Conservation (phyloP, 2,888 invertebrate genomes). For the Aleiodes alternator region DNA sequence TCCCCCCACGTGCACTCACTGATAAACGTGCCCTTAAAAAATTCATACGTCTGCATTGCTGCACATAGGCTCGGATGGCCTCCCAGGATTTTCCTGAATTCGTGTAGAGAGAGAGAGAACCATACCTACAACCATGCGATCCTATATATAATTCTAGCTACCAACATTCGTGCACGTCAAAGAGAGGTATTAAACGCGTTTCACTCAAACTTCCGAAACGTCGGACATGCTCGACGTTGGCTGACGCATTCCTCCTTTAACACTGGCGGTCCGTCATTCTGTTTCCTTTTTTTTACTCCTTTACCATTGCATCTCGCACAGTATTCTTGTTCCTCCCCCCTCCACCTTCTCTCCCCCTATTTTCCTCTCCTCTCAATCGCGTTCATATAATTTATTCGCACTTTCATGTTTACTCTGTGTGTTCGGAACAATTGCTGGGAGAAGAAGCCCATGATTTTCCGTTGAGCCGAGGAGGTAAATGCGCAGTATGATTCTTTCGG, state of each 20-base stretch:
- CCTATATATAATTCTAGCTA: conserved; percentile 37
- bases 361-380: conserved; percentile 29
- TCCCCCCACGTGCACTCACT: neutral
- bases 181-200: conserved; percentile 54
- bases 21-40: conserved; percentile 27
- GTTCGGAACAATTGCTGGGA: too few relatives aligned
- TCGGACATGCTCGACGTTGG: conserved; percentile 51
- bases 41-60: conserved; percentile 23
- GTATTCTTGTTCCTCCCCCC: conserved; percentile 11
- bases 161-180: conserved; percentile 54
- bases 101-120: conserved; percentile 2
- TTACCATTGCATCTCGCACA: conserved; percentile 35
- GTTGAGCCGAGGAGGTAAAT: neutral
- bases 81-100: conserved; percentile 36
- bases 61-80: conserved; percentile 7
- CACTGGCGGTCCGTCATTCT: conserved; percentile 32
- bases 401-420: conserved; percentile 19
- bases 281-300: conserved; percentile 38
- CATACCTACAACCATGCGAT: conserved; percentile 45
- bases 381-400: conserved; percentile 26
- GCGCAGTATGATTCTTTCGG: conserved; percentile 50
- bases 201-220: conserved; percentile 54
- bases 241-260: conserved; percentile 53
- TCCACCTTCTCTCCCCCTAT: neutral
- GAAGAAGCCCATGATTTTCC: neutral